These are phyloP conservation scores for Lagopus leucura DNA, from an alignment of 2,113 vertebrate species.

Conservation along the genomic window DNA sequence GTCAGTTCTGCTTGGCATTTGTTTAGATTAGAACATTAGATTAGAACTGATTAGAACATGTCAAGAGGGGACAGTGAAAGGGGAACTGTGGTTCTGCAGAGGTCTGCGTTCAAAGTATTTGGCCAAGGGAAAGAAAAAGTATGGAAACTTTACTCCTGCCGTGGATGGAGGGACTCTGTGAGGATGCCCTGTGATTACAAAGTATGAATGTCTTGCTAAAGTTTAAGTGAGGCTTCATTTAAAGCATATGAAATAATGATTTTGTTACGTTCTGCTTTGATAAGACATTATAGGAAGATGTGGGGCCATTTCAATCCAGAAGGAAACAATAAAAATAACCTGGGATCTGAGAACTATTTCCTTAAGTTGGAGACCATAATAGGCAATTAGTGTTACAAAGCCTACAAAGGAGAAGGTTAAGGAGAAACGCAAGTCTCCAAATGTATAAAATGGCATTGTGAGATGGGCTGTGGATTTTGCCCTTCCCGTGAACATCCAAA, in stretches of 20 bases:
- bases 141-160: neutral
- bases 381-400: neutral
- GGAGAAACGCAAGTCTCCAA: neutral
- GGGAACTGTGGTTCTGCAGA: rapidly evolving
- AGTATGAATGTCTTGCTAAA: neutral
- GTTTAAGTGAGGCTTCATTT: neutral
- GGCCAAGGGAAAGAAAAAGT: neutral
- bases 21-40: too few relatives aligned
- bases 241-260: neutral
- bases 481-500: neutral
- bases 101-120: neutral
- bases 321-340: neutral
- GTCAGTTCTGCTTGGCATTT: neutral
- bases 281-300: neutral
- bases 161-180: neutral
- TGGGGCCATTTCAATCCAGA: neutral
- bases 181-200: neutral
- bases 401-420: neutral
- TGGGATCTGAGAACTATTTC: neutral
- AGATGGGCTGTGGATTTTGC: neutral
- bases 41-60: neutral
- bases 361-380: neutral
- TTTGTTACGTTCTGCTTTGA: neutral
- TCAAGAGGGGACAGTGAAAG: neutral
- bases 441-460: neutral